Base-by-base conservation (phyloP, 2,113 vertebrate genomes). In the Thunnus thynnus region DNA sequence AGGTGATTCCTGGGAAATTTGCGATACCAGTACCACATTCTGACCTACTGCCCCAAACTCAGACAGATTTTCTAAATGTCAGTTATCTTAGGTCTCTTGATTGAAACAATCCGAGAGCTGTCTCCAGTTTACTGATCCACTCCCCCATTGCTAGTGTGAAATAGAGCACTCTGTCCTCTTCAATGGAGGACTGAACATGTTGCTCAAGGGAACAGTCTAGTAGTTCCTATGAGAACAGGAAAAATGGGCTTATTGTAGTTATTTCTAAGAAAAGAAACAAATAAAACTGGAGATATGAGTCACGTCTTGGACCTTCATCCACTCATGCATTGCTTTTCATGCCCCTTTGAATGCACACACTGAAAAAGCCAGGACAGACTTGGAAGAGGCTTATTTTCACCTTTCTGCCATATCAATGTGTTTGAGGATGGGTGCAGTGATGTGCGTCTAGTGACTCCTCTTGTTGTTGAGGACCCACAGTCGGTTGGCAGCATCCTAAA, bases 61-160 rank as follows among this genome's bases (percentile, higher is more conserved):
- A 73, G n/a, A 67, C 5, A 41, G 64, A 78, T 51, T 78, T 66
- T 62, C 10, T 57, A 68, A 76, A 85, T 75, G 52, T 79, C 36
- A 85, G 17, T 70, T 61, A 62, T 57, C 55, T 77, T 44, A 20
- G 50, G 17, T 46, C 8, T 64, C 63, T 55, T 20, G 3, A 62
- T 30, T 62, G 50, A 62, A 72, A 12, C 58, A 6, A 22, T 22
- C 22, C 22, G 9, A 3, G 27, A 48, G 10, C 63, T 58, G 36
- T 50, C n/a, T 52, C 14, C 1, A 12, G 32, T 20, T 56, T 2
- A n/a, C 56, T 0, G 5, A 17, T 55, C 20, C n/a, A 25, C 0
- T 3, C 54, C 18, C 17, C 12, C 46, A 14, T 8, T 41, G 8
- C 16, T 13, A 13, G 3, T 58, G 18, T 47, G 46, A 56, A 32